These are phyloP conservation scores for Hypena proboscidalis DNA, from an alignment of 2,888 invertebrate genomes.

Conservation along the genomic window DNA sequence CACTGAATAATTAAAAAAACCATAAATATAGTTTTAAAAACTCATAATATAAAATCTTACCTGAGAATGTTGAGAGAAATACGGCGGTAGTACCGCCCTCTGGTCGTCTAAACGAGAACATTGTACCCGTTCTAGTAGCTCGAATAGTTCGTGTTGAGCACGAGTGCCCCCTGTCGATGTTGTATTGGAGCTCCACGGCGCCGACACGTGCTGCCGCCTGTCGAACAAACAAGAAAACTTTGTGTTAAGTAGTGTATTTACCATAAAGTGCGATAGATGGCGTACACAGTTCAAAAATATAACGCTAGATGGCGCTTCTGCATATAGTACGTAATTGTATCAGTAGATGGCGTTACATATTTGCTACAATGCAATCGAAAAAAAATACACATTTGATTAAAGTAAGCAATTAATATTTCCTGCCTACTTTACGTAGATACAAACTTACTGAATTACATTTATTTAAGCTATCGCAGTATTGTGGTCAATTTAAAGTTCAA, in stretches of 20 bases:
- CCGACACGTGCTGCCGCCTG: constrained; percentile 89
- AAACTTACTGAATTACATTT: too few relatives aligned
- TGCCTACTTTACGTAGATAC: too few relatives aligned
- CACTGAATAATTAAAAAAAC: too few relatives aligned
- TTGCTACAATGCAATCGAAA: too few relatives aligned
- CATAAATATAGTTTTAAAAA: not conserved
- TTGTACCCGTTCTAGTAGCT: constrained; percentile 96
- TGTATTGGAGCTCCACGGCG: constrained; percentile 83
- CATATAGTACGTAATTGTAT: too few relatives aligned
- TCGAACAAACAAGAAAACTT: constrained; percentile 49
- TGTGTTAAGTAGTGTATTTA: constrained; percentile 2
- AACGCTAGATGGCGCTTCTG: constrained; percentile 31
- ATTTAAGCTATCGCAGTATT: too few relatives aligned
- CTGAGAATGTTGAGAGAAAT: constrained; percentile 89
- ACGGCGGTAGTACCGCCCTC: constrained; percentile 96
- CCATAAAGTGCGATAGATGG: constrained; percentile 16
- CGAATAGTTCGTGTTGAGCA: constrained; percentile 93
- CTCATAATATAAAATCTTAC: constrained; percentile 73
- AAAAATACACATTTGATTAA: too few relatives aligned
- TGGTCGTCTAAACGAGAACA: constrained; percentile 98
- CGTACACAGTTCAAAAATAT: constrained; percentile 36
- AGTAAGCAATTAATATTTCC: too few relatives aligned
- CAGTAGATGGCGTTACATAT: constrained; percentile 7
- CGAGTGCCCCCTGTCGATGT: constrained; percentile 79
- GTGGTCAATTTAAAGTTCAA: too few relatives aligned